Evolutionary conservation across 1,140 invertebrate species (phyloP).

Genomic region (Magallana ariakensis): DNA sequence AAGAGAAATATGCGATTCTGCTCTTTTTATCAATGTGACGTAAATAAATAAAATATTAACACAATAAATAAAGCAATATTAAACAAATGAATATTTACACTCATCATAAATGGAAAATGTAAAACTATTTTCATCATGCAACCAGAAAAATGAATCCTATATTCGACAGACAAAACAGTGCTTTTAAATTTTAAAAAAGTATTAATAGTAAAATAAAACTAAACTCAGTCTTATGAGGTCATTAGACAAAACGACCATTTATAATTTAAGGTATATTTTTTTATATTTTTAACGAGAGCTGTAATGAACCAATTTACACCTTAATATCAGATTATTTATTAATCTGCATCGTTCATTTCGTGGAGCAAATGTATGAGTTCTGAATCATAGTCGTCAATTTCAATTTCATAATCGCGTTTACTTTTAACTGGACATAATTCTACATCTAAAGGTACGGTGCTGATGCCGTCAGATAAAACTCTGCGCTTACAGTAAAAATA

Average conservation of each 20-base stretch:
- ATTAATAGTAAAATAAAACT: no score
- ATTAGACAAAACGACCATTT: no score
- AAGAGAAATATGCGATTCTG: not conserved
- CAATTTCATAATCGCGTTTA: not conserved
- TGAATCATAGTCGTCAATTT: not conserved
- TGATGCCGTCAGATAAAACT: conserved; percentile 40
- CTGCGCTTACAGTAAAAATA: conserved; percentile 51
- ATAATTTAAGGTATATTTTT: no score
- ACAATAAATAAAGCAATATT: not conserved
- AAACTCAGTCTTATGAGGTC: no score
- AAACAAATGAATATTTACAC: conserved; percentile 11
- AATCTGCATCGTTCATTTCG: not conserved
- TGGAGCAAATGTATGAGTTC: not conserved
- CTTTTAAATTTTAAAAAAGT: no score
- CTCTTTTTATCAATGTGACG: conserved; percentile 8
- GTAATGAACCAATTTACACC: no score
- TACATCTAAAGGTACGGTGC: conserved; percentile 47
- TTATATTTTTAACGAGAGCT: no score
- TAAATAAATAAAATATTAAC: not conserved
- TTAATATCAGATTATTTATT: not conserved
- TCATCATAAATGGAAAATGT: not conserved
- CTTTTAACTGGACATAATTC: conserved; percentile 34
- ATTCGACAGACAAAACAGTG: no score
- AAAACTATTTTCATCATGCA: no score
- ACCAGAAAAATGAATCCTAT: no score